Evolutionary conservation across 35 echinoderm and acorn worm genomes (phyloP), one percentile per base, ranked within the genome.

Genomic region (Holothuria glaberrima): DNA sequence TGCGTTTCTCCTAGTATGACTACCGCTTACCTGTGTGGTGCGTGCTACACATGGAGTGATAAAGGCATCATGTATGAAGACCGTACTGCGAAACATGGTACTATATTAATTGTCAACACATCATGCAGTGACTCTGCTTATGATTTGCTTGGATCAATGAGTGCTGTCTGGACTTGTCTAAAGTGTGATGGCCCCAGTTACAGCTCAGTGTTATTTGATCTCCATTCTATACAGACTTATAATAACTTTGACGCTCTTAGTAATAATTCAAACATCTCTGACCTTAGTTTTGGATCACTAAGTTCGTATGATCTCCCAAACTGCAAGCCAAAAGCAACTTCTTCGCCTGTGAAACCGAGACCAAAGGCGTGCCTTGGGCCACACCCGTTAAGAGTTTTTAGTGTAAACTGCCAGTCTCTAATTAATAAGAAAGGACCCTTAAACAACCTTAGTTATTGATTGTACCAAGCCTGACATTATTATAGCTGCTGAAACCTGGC

Each of bases 381-480:
- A 1, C 70, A 84, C n/a, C 84, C 83, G 1, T 50, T 92, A 17
- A 20, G 85, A n/a, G 65, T 92, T 0, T 0, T 92, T n/a, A 89
- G 89, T 73, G 87, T 93, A 17, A 93, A 93, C 34, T 93, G 86
- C 34, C 92, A 93, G 46, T 83, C 76, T 4, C 36, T 83, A 27
- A 41, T 89, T 13, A 93, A 89, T 14, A 93, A 93, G 57, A 93
- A 93, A 72, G 44, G 31, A 26, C 29, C 86, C 26, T 84, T 93
- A 18, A 83, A 66, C 22, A 94, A 86, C 64, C n/a, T n/a, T n/a
- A n/a, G n/a, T 94, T 36, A 60, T 90, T 33, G 92, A 90, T 60
- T 90, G 92, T 75, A 94, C 88, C 12, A 94, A 86, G 71, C 88
- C 92, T 52, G 92, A 94, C 64, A 80, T 94, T 13, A 77, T 90